These are phyloP conservation scores for Hypotaenidia philippensis DNA, from an alignment of 2,797 vertebrate genomes.

Conservation along the genomic window DNA sequence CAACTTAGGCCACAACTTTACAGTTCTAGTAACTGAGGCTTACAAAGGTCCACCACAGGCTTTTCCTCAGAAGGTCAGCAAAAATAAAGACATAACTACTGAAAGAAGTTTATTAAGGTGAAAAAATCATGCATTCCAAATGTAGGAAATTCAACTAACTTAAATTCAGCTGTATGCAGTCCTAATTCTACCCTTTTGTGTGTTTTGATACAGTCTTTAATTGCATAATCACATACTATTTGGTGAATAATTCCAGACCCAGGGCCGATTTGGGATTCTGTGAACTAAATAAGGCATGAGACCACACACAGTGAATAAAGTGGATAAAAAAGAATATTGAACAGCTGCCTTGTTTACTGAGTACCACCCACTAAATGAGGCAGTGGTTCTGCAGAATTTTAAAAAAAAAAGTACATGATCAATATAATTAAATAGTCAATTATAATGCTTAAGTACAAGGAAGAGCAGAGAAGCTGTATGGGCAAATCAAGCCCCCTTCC, in stretches of 20 bases:
- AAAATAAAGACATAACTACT: conserved; percentile 22
- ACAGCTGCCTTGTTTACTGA: conserved; percentile 60
- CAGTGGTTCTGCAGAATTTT: not conserved
- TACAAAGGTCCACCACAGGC: not conserved
- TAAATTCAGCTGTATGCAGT: not conserved
- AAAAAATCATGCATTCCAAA: not conserved
- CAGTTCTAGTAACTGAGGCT: conserved; percentile 34
- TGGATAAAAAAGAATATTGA: conserved; percentile 68
- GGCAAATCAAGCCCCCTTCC: not conserved
- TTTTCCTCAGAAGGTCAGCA: not conserved
- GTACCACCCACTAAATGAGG: conserved; percentile 58
- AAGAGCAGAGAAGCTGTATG: not conserved
- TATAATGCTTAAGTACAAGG: not conserved
- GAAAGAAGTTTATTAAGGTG: not conserved
- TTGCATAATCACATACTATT: conserved; percentile 66
- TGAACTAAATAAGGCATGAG: conserved; percentile 70
- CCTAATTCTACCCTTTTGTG: conserved; percentile 55
- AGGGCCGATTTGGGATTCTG: conserved; percentile 54
- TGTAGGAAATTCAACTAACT: not conserved
- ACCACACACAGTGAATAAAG: conserved; percentile 71
- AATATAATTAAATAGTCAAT: conserved; percentile 61
- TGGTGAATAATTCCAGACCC: conserved; percentile 67
- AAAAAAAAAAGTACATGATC: not conserved
- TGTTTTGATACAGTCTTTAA: conserved; percentile 70
- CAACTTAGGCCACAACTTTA: conserved; percentile 7